Percentiles rank a stretch among this genome's conserved stretches.
Conservation (phyloP, 2,797 vertebrate genomes). For the Phoebastria nigripes region DNA sequence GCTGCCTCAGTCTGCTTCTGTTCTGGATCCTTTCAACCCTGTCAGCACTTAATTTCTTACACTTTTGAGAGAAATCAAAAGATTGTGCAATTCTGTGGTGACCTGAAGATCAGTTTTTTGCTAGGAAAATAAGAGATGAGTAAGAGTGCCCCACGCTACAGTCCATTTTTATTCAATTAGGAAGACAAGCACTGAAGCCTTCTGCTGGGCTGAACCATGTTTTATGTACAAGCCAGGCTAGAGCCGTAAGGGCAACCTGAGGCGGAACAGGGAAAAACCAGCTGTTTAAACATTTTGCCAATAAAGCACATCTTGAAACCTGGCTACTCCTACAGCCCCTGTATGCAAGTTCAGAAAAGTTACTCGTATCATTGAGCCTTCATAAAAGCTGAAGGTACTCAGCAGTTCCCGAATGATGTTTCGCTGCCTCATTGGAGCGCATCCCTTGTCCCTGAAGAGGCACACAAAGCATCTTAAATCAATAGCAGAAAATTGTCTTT, state of each 20-base stretch:
- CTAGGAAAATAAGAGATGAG: not conserved
- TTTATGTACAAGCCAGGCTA: not conserved
- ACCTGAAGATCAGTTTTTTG: not conserved
- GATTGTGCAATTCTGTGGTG: not conserved
- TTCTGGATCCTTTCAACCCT: not conserved
- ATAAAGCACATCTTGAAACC: not conserved
- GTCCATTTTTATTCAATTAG: not conserved
- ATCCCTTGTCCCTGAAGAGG: not conserved
- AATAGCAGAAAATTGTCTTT: not conserved
- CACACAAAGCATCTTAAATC: not conserved
- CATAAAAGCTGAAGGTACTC: not conserved
- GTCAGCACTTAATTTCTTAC: not conserved
- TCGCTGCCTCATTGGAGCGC: not conserved
- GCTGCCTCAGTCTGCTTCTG: not conserved
- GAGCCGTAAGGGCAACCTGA: not conserved
- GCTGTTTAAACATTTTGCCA: not conserved
- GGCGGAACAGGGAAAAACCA: not conserved
- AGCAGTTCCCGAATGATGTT: not conserved
- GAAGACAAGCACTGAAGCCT: not conserved
- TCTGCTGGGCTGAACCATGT: not conserved
- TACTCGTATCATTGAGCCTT: not conserved
- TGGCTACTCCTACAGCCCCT: not conserved
- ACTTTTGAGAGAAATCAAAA: not conserved
- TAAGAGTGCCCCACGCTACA: fast-evolving
- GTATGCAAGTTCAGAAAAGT: not conserved